Conservation (phyloP, 35 echinoderm and acorn worm genomes). For the Lytechinus variegatus region DNA sequence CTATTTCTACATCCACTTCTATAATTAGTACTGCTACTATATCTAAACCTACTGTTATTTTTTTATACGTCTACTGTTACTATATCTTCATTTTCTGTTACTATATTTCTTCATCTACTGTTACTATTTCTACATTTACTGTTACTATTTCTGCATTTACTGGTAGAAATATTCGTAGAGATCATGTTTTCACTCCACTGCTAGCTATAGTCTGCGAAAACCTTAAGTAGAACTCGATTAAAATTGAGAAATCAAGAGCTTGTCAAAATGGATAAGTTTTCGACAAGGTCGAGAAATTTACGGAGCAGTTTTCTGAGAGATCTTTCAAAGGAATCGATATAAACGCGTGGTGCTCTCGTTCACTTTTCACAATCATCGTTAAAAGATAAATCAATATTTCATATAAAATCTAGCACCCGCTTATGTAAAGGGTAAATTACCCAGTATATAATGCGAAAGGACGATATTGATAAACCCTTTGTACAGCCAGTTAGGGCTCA, state of each 20-base stretch:
- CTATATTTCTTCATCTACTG: neutral
- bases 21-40: neutral
- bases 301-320: neutral
- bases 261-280: neutral
- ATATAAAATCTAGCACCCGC: constrained; percentile 18
- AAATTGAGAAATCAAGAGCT: neutral
- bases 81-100: neutral
- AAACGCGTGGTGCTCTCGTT: neutral
- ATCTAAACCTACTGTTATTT: neutral
- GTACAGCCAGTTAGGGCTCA: neutral
- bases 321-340: neutral
- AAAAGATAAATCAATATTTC: neutral
- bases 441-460: constrained; percentile 1
- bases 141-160: neutral
- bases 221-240: neutral
- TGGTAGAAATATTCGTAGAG: neutral
- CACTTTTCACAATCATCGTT: neutral
- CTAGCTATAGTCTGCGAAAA: neutral
- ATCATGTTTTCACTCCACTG: neutral
- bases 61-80: neutral
- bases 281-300: neutral
- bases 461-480: neutral
- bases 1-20: too few relatives aligned
- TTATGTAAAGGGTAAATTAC: neutral
- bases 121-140: neutral